Evolutionary conservation across 2,797 vertebrate species (phyloP), one percentile per base, ranked within the genome.

Genomic region (Sphenopsis melanotis): DNA sequence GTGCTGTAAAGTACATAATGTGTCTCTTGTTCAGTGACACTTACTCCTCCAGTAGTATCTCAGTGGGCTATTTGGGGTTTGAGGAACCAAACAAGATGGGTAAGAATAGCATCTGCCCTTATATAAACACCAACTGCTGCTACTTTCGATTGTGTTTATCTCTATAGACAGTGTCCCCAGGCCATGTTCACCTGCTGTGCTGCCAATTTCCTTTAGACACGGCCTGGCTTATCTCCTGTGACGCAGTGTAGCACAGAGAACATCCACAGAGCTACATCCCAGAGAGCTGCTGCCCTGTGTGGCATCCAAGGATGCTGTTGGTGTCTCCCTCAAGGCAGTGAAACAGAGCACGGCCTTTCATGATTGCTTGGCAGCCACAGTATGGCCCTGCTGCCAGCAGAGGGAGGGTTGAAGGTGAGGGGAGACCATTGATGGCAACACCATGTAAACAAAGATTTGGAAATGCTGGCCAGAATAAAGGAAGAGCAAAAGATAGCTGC

Each of bases 61-160:
- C 78, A 80, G 78, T 52, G 55, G 90, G 50, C 87, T 96, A 84
- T 93, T 96, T 94, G 94, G 82, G 61, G 84, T 81, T 57, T 56
- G 84, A 88, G 87, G 61, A 91, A 86, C 89, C 85, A 93, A 94
- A 95, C 83, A 88, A 83, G 91, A 90, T 88, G 94, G 83, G 91
- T 91, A 97, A 97, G 94, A 96, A 95, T 97, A 97, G 94, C 80
- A 84, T 94, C 92, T 96, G 94, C 87, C 94, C 89, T 95, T 95
- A 96, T 4, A 76, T 90, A 93, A 95, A 81, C 72, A 87, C 89
- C 91, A 97, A 46, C 91, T 95, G 94, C 80, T 90, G 70, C 77
- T 77, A 19, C 93, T 94, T 94, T 69, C 89, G 69, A 93, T 94
- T 94, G 91, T 46, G 42, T 92, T 96, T 90, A 79, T 94, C 75